Evolutionary conservation across 2,888 invertebrate species (phyloP), one percentile per base, ranked within the genome.

Genomic region (Drosophila subquinaria): DNA sequence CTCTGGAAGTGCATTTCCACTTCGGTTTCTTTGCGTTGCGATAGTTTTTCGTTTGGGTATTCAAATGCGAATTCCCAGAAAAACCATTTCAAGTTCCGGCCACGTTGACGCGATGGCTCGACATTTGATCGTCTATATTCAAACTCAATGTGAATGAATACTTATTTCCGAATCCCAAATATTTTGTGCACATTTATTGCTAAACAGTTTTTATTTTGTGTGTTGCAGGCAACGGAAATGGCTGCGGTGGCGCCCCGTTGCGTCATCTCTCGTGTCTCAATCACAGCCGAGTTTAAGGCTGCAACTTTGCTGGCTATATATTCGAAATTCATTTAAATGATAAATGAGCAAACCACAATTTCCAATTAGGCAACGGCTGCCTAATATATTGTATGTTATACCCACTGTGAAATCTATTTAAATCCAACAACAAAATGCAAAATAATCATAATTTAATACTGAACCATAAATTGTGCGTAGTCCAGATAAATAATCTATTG

Each of bases 51-150:
- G 64, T 81, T 73, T 73, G 89, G 51, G 72, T 79, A 79, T 85
- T 85, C 73, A 89, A 85, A 85, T 82, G 70, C 74, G 82, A 69
- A 77, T 79, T 70, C 52, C 74, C 74, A 57, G 70, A 76, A 82
- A 88, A 82, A 80, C 88, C 77, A 84, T 84, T 89, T 88, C 56
- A 68, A 69, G 73, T 82, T 84, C 80, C 89, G 76, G 78, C 70
- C 62, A 67, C 56, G 52, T 38, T 57, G 33, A 33, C 57, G 64
- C 8, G 33, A 6, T 53, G 50, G 36, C 63, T 27, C 66, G 51
- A 17, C 65, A 38, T 43, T 15, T 60, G 76, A 79, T 69, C 69
- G 23, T 38, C 45, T 63, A 53, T 50, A 43, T 52, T 67, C 51
- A 55, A 79, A 51, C 68, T 64, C 52, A 15, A 66, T 73, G 47